A percentile compares a stretch with the other conserved stretches of the same genome.
Conservation (phyloP, 2,888 invertebrate species). For the Scaptomyza polygonia region DNA sequence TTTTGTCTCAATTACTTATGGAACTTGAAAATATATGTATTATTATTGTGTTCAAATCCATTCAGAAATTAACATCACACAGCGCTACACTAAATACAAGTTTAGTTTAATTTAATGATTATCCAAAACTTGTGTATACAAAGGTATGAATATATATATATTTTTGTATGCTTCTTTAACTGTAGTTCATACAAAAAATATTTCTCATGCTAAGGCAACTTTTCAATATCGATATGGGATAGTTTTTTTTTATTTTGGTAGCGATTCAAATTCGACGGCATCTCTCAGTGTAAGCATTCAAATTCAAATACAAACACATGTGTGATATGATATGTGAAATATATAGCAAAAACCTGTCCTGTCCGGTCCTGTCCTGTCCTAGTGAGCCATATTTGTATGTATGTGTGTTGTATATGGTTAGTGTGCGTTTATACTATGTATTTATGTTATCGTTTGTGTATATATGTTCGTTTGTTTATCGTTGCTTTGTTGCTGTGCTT, state of each 20-base stretch:
- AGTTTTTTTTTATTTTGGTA: conserved; percentile 46
- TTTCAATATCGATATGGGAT: conserved; percentile 83
- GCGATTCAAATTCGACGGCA: conserved; percentile 31
- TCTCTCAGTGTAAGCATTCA: conserved; percentile 34
- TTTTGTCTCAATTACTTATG: conserved; percentile 24
- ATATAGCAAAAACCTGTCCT: conserved; percentile 11
- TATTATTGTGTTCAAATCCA: conserved; percentile 56
- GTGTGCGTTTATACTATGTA: background rate
- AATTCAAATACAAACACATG: conserved; percentile 15
- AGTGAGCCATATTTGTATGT: background rate
- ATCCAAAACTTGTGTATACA: conserved; percentile 68
- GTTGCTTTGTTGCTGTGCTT: conserved; percentile 1
- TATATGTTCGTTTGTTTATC: background rate
- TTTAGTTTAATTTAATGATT: conserved; percentile 36
- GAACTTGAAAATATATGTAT: conserved; percentile 42
- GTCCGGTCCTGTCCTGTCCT: no score
- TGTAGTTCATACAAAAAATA: conserved; percentile 69
- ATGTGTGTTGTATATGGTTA: background rate
- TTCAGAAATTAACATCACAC: conserved; percentile 58
- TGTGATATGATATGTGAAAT: conserved; percentile 30
- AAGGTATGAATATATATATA: conserved; percentile 17
- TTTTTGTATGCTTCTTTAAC: conserved; percentile 36
- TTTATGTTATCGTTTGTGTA: background rate
- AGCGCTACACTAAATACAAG: conserved; percentile 47
- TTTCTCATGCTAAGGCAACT: conserved; percentile 83